These are phyloP conservation scores for Drosophila melanosoma DNA, from an alignment of 2,888 invertebrate species.

Conservation along the genomic window DNA sequence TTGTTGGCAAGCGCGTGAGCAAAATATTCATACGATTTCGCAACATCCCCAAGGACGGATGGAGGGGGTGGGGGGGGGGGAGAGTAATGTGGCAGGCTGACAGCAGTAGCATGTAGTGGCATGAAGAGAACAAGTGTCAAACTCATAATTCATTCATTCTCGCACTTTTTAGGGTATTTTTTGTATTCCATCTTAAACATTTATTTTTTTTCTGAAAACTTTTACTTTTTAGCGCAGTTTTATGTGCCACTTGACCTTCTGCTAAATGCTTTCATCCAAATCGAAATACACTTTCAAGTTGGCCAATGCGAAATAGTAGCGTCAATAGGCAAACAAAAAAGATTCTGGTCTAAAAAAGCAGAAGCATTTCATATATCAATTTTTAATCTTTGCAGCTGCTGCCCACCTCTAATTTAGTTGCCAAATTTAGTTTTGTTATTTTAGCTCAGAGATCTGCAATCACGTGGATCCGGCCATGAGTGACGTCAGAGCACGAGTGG, in stretches of 20 bases:
- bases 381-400: conserved; percentile 1
- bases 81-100: neutral
- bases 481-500: conserved; percentile 21
- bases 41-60: conserved; percentile 19
- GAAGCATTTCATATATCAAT: neutral
- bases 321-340: conserved; percentile 11
- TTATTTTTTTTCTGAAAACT: conserved; percentile 1
- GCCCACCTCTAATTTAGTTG: conserved; percentile 21
- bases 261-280: neutral
- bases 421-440: conserved; percentile 54
- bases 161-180: neutral
- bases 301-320: conserved; percentile 26
- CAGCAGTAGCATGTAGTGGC: neutral
- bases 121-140: conserved; percentile 4
- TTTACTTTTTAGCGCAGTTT: conserved; percentile 6
- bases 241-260: conserved; percentile 18
- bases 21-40: conserved; percentile 71
- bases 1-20: conserved; percentile 76
- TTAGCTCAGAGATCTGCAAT: conserved; percentile 37
- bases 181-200: neutral
- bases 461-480: conserved; percentile 49
- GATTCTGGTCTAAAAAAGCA: neutral
- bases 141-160: conserved; percentile 63
- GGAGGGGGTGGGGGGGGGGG: neutral
- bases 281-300: conserved; percentile 3